phyloP scores from a whole-genome alignment of 1,140 invertebrate species.

The Leptinotarsa texana region DNA sequence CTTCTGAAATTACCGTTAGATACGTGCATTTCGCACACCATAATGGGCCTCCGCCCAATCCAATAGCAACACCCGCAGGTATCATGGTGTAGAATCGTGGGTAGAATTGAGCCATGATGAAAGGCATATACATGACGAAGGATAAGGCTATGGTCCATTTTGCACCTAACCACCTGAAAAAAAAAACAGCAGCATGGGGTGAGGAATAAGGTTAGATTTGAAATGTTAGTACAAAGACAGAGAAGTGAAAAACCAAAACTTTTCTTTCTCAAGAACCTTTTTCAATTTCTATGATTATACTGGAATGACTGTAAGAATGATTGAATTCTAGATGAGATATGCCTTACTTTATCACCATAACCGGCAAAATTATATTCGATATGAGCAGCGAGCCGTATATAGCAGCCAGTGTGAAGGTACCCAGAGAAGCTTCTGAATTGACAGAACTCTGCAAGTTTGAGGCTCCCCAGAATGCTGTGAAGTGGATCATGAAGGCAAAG shows the following conservation, averaged over 20 bases:
- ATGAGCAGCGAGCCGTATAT: conserved; percentile 81
- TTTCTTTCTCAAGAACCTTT: too few relatives aligned
- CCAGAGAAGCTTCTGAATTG: conserved; percentile 69
- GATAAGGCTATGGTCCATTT: conserved; percentile 87
- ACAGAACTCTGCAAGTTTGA: conserved; percentile 79
- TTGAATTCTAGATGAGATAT: neutral
- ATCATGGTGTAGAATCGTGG: conserved; percentile 82
- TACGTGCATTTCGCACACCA: conserved; percentile 93
- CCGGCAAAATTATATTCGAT: conserved; percentile 80
- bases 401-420: conserved; percentile 71
- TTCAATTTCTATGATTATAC: too few relatives aligned
- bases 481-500: conserved; percentile 79
- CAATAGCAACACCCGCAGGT: conserved; percentile 81
- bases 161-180: conserved; percentile 73
- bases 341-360: conserved; percentile 70
- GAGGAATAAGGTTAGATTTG: too few relatives aligned
- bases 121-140: conserved; percentile 84
- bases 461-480: conserved; percentile 81
- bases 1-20: conserved; percentile 76
- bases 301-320: neutral
- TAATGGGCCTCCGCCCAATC: conserved; percentile 83
- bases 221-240: too few relatives aligned
- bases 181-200: neutral
- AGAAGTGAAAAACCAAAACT: too few relatives aligned
- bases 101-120: conserved; percentile 85